Percentiles rank a stretch among this genome's conserved stretches.
phyloP scores from a whole-genome alignment of 2,797 vertebrate genomes.

The Notamacropus eugenii region DNA sequence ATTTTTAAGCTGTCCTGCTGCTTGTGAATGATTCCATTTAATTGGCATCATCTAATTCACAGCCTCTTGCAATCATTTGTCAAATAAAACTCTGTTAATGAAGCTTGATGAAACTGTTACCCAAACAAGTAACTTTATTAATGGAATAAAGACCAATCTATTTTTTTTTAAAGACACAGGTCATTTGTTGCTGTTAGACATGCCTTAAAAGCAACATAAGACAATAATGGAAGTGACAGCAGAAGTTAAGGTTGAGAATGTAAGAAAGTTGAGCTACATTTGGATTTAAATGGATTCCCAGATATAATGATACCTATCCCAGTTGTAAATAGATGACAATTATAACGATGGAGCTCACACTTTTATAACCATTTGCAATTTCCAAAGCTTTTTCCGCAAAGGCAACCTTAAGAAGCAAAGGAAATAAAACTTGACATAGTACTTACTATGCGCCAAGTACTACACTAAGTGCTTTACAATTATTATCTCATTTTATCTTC shows the following conservation, averaged over 20 bases:
- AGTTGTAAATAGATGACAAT: neutral
- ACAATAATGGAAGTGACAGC: neutral
- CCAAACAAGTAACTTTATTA: slow-evolving; percentile 34
- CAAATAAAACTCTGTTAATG: slow-evolving; percentile 45
- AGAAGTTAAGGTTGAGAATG: neutral
- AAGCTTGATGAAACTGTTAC: slow-evolving; percentile 30
- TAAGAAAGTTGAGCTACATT: neutral
- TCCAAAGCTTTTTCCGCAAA: neutral
- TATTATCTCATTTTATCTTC: neutral
- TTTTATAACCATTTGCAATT: neutral
- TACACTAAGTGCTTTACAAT: neutral
- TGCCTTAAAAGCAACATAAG: neutral
- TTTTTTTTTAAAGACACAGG: neutral
- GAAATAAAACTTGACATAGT: neutral
- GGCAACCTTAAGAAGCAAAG: neutral
- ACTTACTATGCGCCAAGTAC: neutral
- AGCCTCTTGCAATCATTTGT: slow-evolving; percentile 29
- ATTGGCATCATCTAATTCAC: slow-evolving; percentile 36
- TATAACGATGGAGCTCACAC: neutral
- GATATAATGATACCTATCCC: neutral
- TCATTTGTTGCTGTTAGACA: neutral
- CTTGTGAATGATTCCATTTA: slow-evolving; percentile 40
- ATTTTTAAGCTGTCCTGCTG: slow-evolving; percentile 15
- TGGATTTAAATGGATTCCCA: neutral
- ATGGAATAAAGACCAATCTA: slow-evolving; percentile 25